Percentiles rank a stretch among this genome's conserved stretches.
Conservation (phyloP, 2,888 invertebrate genomes). For the Urechis unicinctus region DNA sequence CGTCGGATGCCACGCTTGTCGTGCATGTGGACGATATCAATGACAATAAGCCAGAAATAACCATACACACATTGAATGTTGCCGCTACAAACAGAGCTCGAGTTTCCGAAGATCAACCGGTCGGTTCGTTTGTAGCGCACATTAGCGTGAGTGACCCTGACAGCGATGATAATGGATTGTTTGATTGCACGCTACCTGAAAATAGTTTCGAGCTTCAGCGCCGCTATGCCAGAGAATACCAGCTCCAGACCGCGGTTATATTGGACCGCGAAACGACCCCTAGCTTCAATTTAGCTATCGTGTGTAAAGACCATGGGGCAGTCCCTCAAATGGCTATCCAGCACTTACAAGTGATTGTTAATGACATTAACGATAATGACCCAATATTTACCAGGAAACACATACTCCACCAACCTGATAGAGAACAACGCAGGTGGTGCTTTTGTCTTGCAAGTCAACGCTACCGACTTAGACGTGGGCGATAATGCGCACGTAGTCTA, state of each 20-base stretch:
- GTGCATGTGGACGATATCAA: slow-evolving; percentile 1
- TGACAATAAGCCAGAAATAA: slow-evolving; percentile 5
- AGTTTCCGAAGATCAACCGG: neutral
- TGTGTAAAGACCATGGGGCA: neutral
- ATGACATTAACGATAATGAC: slow-evolving; percentile 2
- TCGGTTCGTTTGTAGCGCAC: slow-evolving; percentile 3
- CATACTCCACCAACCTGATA: neutral
- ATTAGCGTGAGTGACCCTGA: slow-evolving; percentile 2
- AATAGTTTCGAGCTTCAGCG: neutral
- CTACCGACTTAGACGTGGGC: slow-evolving; percentile 4
- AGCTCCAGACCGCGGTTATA: neutral
- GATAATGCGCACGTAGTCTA: slow-evolving; percentile 1
- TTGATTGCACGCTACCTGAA: neutral
- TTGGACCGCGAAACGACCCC: neutral
- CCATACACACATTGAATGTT: neutral
- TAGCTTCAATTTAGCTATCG: neutral
- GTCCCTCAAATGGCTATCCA: neutral
- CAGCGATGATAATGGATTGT: neutral
- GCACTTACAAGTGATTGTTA: slow-evolving; percentile 1
- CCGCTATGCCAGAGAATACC: neutral
- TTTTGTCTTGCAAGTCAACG: slow-evolving; percentile 3
- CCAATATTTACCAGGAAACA: neutral
- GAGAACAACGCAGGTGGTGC: slow-evolving; percentile 4
- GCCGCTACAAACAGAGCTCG: neutral
- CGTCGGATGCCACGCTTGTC: neutral